A percentile compares a stretch with the other conserved stretches of the same genome.
phyloP scores from a whole-genome alignment of 1,140 invertebrate species.

The Plutomurus gul region DNA sequence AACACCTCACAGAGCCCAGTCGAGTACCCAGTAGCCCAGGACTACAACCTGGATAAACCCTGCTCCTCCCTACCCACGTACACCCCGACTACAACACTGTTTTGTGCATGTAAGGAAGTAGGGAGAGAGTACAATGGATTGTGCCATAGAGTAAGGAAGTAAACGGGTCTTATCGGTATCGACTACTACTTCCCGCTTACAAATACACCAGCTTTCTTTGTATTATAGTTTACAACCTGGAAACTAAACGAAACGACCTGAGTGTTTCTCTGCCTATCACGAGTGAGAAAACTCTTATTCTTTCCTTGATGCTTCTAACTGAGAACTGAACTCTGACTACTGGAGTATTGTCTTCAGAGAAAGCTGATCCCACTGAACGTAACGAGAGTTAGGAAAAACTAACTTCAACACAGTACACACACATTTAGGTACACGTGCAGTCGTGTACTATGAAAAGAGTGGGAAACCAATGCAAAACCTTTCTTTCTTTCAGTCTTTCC shows the following conservation, averaged over 20 bases:
- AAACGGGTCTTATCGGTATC: too few relatives aligned
- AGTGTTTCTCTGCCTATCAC: neutral
- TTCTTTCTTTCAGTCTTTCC: neutral
- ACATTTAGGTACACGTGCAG: neutral
- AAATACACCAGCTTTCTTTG: too few relatives aligned
- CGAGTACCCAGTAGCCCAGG: neutral
- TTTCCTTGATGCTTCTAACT: neutral
- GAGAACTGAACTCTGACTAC: constrained; percentile 1
- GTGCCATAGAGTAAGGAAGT: too few relatives aligned
- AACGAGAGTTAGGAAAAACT: neutral
- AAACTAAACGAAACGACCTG: neutral
- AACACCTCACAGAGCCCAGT: neutral
- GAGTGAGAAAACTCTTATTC: neutral
- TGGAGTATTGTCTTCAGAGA: neutral
- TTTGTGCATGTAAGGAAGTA: too few relatives aligned
- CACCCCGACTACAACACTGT: too few relatives aligned
- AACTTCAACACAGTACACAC: neutral
- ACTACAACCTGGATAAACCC: neutral
- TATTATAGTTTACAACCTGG: neutral
- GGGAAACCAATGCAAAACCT: neutral
- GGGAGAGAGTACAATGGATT: too few relatives aligned
- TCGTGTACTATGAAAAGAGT: neutral
- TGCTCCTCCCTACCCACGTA: too few relatives aligned
- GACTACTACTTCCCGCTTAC: too few relatives aligned
- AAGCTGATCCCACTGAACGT: neutral